phyloP scores from a whole-genome alignment of 2,113 vertebrate genomes.

The Nibea coibor region DNA sequence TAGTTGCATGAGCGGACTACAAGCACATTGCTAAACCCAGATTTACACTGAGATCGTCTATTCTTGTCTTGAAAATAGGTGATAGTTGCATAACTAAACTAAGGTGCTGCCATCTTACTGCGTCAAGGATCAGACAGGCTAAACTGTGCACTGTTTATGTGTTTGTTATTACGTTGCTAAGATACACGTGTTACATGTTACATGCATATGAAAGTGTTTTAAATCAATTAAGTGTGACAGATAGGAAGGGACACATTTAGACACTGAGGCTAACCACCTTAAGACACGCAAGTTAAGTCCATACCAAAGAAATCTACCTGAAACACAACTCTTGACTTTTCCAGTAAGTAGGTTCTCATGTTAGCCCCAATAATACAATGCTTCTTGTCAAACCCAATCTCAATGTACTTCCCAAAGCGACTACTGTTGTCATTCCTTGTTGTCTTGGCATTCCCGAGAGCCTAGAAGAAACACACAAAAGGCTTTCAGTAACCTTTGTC shows the following conservation, averaged over 20 bases:
- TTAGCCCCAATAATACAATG: constrained; percentile 94
- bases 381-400: constrained; percentile 95
- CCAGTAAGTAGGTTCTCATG: constrained; percentile 98
- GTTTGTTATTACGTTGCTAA: neutral
- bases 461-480: constrained; percentile 79
- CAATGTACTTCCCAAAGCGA: constrained; percentile 98
- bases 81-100: neutral
- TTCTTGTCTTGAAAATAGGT: too few relatives aligned
- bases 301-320: constrained; percentile 86
- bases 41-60: neutral
- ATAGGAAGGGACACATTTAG: neutral
- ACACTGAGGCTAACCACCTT: neutral
- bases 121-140: neutral
- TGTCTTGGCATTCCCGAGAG: constrained; percentile 98
- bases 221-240: constrained; percentile 28
- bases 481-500: neutral
- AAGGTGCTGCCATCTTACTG: neutral
- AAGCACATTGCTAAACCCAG: neutral
- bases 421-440: constrained; percentile 99
- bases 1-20: neutral
- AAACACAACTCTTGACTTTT: constrained; percentile 98
- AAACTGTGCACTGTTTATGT: neutral
- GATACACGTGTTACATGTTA: constrained; percentile 22
- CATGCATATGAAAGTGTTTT: constrained; percentile 13
- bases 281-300: constrained; percentile 13